A percentile compares a stretch with the other conserved stretches of the same genome.
These are phyloP conservation scores for Tribolium madens DNA, from an alignment of 1,140 invertebrate genomes.

Conservation along the genomic window DNA sequence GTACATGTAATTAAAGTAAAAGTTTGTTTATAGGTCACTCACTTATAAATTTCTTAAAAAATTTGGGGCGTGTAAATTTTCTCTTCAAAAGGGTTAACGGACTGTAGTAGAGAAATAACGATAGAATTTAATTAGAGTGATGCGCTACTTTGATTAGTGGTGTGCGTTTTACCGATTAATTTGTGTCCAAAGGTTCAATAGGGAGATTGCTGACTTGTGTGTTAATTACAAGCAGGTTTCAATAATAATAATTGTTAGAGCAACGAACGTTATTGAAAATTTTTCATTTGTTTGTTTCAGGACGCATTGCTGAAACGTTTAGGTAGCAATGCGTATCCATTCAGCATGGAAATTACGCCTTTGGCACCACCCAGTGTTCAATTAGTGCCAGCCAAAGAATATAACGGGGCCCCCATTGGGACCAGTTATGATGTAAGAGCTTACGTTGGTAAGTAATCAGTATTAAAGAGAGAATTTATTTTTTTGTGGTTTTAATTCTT, in stretches of 20 bases:
- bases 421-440: constrained; percentile 87
- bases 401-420: constrained; percentile 90
- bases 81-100: constrained; percentile 15
- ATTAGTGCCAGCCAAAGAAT: constrained; percentile 89
- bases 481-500: too few species aligned
- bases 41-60: not conserved
- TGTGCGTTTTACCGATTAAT: constrained; percentile 12
- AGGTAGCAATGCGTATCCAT: constrained; percentile 83
- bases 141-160: constrained; percentile 28
- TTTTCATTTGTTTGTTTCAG: constrained; percentile 67
- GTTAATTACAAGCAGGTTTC: not conserved
- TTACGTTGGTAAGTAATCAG: constrained; percentile 79
- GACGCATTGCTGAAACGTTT: constrained; percentile 84
- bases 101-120: constrained; percentile 1
- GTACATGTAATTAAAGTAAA: not conserved
- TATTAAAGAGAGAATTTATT: too few species aligned
- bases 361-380: constrained; percentile 90
- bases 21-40: constrained; percentile 1
- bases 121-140: constrained; percentile 22
- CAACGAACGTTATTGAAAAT: too few species aligned
- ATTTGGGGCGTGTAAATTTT: not conserved
- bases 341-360: constrained; percentile 82
- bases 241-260: not conserved
- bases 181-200: not conserved
- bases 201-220: too few species aligned